Percentiles rank a stretch among this genome's conserved stretches.
phyloP scores from a whole-genome alignment of 1,140 invertebrate species.

The Lutraria rhynchaena region DNA sequence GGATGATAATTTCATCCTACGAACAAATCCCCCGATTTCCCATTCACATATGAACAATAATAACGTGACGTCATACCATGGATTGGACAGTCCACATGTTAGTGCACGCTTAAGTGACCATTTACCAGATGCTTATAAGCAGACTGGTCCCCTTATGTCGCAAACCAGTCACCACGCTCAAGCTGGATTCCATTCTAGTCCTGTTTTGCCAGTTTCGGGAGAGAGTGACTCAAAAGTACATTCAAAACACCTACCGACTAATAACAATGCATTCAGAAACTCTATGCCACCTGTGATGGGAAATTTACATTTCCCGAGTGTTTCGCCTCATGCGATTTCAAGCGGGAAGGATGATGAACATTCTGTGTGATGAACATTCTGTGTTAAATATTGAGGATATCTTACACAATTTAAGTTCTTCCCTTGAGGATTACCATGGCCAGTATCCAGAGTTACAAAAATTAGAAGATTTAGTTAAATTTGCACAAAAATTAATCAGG shows the following conservation, averaged over 20 bases:
- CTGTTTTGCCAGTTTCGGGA: constrained; percentile 2
- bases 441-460: constrained; percentile 83
- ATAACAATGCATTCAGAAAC: constrained; percentile 46
- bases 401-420: constrained; percentile 74
- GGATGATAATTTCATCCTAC: constrained; percentile 75
- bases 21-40: constrained; percentile 64
- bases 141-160: constrained; percentile 32
- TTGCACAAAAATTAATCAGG: constrained; percentile 80
- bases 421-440: constrained; percentile 83
- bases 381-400: constrained; percentile 75
- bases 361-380: constrained; percentile 38
- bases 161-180: constrained; percentile 41
- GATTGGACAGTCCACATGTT: constrained; percentile 48
- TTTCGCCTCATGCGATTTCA: constrained; percentile 6
- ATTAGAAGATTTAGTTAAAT: constrained; percentile 80
- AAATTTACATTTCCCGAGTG: constrained; percentile 45
- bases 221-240: constrained; percentile 21
- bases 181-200: constrained; percentile 56
- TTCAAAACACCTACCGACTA: constrained; percentile 32
- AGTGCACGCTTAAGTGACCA: constrained; percentile 44
- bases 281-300: constrained; percentile 38
- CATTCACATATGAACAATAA: background rate
- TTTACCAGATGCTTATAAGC: constrained; percentile 46
- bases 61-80: constrained; percentile 52
- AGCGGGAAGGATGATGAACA: constrained; percentile 16